Evolutionary conservation across 1,140 invertebrate genomes (phyloP).

Genomic region (Arion vulgaris): DNA sequence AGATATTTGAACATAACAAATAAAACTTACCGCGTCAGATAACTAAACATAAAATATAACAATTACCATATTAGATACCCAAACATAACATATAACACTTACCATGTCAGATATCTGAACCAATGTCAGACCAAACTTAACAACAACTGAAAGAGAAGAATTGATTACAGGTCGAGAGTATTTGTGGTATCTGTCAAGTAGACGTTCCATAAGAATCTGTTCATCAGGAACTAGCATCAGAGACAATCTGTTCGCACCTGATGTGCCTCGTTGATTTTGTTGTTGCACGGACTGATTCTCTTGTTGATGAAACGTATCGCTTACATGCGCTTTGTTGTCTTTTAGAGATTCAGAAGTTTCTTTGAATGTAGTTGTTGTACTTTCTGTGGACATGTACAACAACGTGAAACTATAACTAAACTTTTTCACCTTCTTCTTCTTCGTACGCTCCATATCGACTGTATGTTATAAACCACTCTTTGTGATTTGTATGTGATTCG

Average conservation of each 20-base stretch:
- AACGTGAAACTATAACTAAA: not conserved
- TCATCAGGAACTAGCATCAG: conserved; percentile 53
- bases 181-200: conserved; percentile 89
- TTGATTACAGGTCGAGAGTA: conserved; percentile 80
- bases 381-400: not conserved
- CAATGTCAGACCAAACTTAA: conserved; percentile 70
- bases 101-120: conserved; percentile 76
- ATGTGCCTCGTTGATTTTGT: not conserved
- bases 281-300: not conserved
- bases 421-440: no score
- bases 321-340: no score
- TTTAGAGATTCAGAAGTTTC: not conserved
- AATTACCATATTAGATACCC: no score
- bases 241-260: not conserved
- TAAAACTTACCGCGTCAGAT: no score
- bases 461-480: no score
- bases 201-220: conserved; percentile 56
- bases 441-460: no score
- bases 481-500: no score
- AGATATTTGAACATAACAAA: no score
- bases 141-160: conserved; percentile 66
- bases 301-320: no score
- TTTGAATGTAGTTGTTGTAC: not conserved
- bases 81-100: conserved; percentile 75
- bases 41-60: no score